Evolutionary conservation across 30 jellyfish, hydroid and myxozoan species (phyloP).

Genomic region (Phacellophora camtschatica): DNA sequence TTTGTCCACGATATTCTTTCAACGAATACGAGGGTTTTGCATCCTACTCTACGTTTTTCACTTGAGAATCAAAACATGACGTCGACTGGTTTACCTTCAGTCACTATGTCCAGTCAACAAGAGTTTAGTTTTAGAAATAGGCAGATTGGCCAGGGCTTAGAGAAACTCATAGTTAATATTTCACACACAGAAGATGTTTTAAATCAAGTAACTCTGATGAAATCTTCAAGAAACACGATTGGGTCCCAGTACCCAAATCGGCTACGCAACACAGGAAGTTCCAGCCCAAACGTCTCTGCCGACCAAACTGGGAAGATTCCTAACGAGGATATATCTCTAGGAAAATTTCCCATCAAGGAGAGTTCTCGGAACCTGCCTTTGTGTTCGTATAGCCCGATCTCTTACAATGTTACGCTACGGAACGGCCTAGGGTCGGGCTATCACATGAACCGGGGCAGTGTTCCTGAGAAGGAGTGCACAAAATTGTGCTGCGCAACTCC

Average conservation of each 20-base stretch:
- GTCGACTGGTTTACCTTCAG: not conserved
- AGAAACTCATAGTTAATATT: not conserved
- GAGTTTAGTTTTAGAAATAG: conserved; percentile 1
- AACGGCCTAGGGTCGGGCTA: conserved; percentile 99
- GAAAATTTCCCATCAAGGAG: not conserved
- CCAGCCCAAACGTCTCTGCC: conserved; percentile 45
- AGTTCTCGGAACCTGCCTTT: conserved; percentile 82
- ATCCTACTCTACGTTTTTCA: too few relatives aligned
- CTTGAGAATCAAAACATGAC: too few relatives aligned
- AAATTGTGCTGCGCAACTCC: conserved; percentile 85
- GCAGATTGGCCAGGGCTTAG: conserved; percentile 10
- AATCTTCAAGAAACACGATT: not conserved
- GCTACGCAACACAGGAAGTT: conserved; percentile 64
- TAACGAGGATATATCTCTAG: not conserved
- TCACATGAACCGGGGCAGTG: conserved; percentile 95
- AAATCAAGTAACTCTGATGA: not conserved
- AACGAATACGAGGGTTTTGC: not conserved
- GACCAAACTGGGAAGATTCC: conserved; percentile 40
- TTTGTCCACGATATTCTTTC: not conserved
- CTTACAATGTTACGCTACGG: conserved; percentile 99
- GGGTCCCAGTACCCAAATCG: conserved; percentile 46
- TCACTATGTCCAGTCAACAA: not conserved
- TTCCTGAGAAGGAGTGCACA: conserved; percentile 76
- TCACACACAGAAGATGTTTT: not conserved
- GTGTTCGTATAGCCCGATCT: conserved; percentile 99